Evolutionary conservation across 2,797 vertebrate species (phyloP), one percentile per base, ranked within the genome.

Genomic region (Liasis olivaceus): DNA sequence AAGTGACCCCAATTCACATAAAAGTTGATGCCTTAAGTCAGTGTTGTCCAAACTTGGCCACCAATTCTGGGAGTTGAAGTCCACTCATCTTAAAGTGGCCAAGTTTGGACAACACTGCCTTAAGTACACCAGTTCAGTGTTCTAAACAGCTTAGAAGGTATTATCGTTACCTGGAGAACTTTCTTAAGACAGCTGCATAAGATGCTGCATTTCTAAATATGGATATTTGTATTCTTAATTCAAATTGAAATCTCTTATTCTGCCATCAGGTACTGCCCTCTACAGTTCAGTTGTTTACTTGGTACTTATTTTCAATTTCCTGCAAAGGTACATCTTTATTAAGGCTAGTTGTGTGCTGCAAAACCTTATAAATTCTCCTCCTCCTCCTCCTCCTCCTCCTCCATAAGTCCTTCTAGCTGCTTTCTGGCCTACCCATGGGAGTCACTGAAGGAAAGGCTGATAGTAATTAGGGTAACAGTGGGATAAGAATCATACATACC

Each of bases 401-500:
- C 14, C 84, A 22, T n/a, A 91, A 64, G 69, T 64, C 36, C 63
- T 92, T 89, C 60, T 54, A 89, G 51, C 9, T 31, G 42, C 87
- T 90, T 92, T 56, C 51, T 36, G 85, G 93, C 93, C 69, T 94
- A 92, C 93, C 91, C 42, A 64, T 59, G 93, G 89, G 93, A 95
- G 95, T 93, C 42, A 60, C 17, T 51, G 63, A 94, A 93, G 20
- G 31, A 81, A 90, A 92, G 60, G 20, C 51, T 28, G 28, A 22
- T 87, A 81, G 62, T 93, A 85, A 95, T 94, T n/a, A 0, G 88
- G 31, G 15, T 51, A 63, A 92, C 6, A 60, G 4, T 94, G 93
- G 95, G 87, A 87, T 88, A 94, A 95, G 94, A 95, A 85, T 93
- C 92, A 93, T 94, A 94, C 93, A 96, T 94, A 92, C 86, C 91